phyloP scores from a whole-genome alignment of 2,888 invertebrate species.

The Drosophila parthenogenetica region DNA sequence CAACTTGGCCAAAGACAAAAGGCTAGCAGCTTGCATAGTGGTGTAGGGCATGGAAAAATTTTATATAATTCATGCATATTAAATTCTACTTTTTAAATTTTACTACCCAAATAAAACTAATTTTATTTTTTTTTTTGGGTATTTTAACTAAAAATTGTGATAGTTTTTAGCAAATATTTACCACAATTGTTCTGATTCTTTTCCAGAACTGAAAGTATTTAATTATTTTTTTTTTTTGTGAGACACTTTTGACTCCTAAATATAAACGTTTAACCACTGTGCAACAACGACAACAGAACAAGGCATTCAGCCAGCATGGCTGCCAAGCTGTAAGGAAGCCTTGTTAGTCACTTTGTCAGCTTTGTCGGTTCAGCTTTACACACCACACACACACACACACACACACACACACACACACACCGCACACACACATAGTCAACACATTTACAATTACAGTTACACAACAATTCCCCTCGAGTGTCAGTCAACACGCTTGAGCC shows the following conservation, averaged over 20 bases:
- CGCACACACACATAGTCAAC: slow-evolving; percentile 5
- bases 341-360: slow-evolving; percentile 71
- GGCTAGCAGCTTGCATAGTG: slow-evolving; percentile 22
- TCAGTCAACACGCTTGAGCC: slow-evolving; percentile 48
- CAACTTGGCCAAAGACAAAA: slow-evolving; percentile 53
- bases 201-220: too few species aligned
- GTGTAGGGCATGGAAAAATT: not conserved
- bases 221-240: too few species aligned
- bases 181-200: too few species aligned
- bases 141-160: too few species aligned
- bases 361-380: slow-evolving; percentile 35
- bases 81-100: too few species aligned
- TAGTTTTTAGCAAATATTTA: too few species aligned
- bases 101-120: too few species aligned
- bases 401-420: slow-evolving; percentile 16
- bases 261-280: slow-evolving; percentile 1
- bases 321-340: slow-evolving; percentile 53
- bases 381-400: slow-evolving; percentile 14
- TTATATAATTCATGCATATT: too few species aligned
- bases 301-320: slow-evolving; percentile 22
- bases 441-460: slow-evolving; percentile 17
- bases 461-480: slow-evolving; percentile 62
- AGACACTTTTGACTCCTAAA: not conserved
- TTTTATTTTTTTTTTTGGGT: too few species aligned
- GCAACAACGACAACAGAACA: slow-evolving; percentile 33